Evolutionary conservation across 2,113 vertebrate species (phyloP), one percentile per base, ranked within the genome.

Genomic region (Athene cunicularia): DNA sequence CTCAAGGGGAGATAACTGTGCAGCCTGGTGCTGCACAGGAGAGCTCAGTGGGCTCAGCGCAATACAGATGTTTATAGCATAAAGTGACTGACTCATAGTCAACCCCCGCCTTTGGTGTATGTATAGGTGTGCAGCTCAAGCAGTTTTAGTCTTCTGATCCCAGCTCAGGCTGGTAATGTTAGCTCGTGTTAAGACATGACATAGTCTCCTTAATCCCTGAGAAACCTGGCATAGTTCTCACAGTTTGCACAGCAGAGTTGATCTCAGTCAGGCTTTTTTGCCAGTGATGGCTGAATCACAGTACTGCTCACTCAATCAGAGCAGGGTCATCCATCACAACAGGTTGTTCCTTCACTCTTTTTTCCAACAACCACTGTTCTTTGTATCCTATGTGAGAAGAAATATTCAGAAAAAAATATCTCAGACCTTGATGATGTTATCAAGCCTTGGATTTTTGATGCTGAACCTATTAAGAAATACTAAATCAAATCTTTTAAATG

Each of bases 311-410:
- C 22, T 37, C 28, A 45, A 3, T 66, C 18, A 14, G 30, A 63
- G 26, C 7, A 4, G 35, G 15, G 9, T 7, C 17, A 8, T 47
- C 22, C 1, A 0, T 77, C 20, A 19, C 14, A 73, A 30, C 23
- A 39, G 12, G 4, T 41, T 80, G 27, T 59, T 76, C 6, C 22
- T 85, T 67, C 1, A 0, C 33, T 56, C 8, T 33, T 76, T 60
- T 56, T 75, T 59, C 15, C 21, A 52, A 0, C 15, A 23, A 6
- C 14, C 9, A 8, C 56, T 55, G 12, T 76, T 76, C 24, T 75
- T 66, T 62, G 17, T 45, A 26, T 55, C 13, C 16, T 59, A 3
- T 64, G 19, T 37, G 52, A 80, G 55, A 66, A 62, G 33, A 60
- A 76, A 37, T 55, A 70, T 0, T 73, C 18, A 47, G 75, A 67